Conservation (phyloP, 2,113 vertebrate genomes). For the Odontesthes bonariensis region DNA sequence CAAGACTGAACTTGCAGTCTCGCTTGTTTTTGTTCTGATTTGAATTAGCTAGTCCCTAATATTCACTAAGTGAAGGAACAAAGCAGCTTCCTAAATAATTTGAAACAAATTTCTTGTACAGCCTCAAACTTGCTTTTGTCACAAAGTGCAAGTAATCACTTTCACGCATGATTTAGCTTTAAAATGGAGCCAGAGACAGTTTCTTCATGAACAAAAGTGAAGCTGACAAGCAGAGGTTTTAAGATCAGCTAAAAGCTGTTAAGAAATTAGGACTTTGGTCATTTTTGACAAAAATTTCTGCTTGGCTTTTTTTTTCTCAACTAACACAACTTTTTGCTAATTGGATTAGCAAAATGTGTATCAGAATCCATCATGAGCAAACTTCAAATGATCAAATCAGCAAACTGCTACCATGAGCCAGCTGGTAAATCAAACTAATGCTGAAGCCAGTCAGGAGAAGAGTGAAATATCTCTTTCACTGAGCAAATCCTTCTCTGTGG, state of each 20-base stretch:
- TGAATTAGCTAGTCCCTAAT: background rate
- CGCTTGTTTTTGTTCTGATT: conserved; percentile 9
- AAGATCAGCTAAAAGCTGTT: conserved; percentile 1
- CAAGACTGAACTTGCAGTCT: background rate
- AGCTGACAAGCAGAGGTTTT: background rate
- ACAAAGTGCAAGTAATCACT: conserved; percentile 23
- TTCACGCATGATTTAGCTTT: conserved; percentile 36
- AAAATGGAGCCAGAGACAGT: background rate
- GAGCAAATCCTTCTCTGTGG: too few species aligned
- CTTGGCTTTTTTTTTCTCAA: too few species aligned
- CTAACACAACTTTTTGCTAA: too few species aligned
- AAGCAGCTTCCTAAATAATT: conserved; percentile 22
- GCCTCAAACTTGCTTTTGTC: conserved; percentile 16
- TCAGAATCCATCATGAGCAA: too few species aligned
- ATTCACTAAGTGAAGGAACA: background rate
- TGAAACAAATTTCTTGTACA: conserved; percentile 31
- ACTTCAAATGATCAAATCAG: background rate
- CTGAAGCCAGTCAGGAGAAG: too few species aligned
- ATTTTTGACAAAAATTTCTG: too few species aligned
- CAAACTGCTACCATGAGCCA: background rate
- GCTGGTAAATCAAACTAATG: too few species aligned
- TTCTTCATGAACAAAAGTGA: too few species aligned
- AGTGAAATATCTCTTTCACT: too few species aligned
- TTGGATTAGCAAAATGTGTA: too few species aligned
- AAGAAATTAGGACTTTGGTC: background rate